Evolutionary conservation across 2,113 vertebrate species (phyloP).

Genomic region (Alligator sinensis): DNA sequence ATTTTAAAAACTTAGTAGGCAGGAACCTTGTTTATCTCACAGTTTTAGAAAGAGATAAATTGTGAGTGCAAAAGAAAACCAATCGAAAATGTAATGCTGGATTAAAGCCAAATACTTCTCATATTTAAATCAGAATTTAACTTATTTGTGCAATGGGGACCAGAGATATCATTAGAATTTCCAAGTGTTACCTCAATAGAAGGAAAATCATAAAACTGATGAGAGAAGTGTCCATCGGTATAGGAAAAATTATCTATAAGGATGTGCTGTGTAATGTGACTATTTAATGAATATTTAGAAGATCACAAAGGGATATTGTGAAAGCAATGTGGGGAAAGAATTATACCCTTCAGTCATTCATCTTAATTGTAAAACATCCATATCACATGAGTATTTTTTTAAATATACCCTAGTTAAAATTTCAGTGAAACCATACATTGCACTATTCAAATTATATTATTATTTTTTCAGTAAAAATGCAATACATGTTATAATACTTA

Average conservation of each 20-base stretch:
- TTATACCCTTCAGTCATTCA: background rate
- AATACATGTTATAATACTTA: background rate
- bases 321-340: background rate
- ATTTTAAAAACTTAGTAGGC: constrained; percentile 8
- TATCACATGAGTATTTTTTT: background rate
- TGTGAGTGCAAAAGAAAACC: too few species aligned
- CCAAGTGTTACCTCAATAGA: background rate
- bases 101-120: background rate
- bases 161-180: background rate
- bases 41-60: background rate
- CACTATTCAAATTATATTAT: background rate
- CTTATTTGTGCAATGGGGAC: background rate
- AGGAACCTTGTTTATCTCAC: background rate
- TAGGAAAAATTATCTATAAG: background rate
- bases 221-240: background rate
- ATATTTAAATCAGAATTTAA: background rate
- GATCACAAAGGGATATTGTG: background rate
- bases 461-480: background rate
- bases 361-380: background rate
- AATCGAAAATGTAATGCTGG: background rate
- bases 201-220: background rate
- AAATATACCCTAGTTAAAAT: background rate
- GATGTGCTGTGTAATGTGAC: background rate
- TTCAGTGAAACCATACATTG: background rate
- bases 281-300: background rate